Base-by-base conservation (phyloP, 64 coral and sea anemone species). In the Pocillopora damicornis region DNA sequence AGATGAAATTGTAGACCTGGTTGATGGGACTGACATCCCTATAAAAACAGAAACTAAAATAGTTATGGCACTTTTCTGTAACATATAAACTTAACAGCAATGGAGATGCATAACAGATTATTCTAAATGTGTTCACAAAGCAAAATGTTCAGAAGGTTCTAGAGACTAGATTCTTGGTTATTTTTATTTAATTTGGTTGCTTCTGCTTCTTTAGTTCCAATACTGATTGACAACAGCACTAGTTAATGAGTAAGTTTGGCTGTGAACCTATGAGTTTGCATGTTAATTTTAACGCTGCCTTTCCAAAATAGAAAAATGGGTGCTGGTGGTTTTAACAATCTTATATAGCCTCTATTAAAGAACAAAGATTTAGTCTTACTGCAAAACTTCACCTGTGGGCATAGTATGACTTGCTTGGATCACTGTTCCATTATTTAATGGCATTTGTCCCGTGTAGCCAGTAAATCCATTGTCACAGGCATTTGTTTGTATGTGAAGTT, bases 361-460 rank as follows among this genome's bases (percentile, higher is more conserved):
- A 0, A 23, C 11, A 30, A 73, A 25, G 23, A 25, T 73, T 23
- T 23, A 73, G 22, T 8, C 17, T 4, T 73, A 73, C 22, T 73
- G 69, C 23, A n/a, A 51, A 51, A 51, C 42, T 51, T 51, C 42
- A 51, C 42, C 42, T 51, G 42, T 51, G 42, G 42, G 42, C 42
- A 51, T 51, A 51, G 42, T 51, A 2, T 51, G 42, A 51, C 42
- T 45, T 4, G 23, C 81, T 57, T 63, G 17, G 1, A 58, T 73
- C 25, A 9, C 57, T 22, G 42, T 42, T 14, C 64, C 81, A 30
- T 73, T 73, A 57, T 85, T 85, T 73, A 85, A 85, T 30, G 81
- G 65, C 25, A 93, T 37, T 76, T 93, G 87, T 23, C 89, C 91
- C 9, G 76, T 81, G 37, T 75, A 79, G 77, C 79, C 11, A 71